A percentile compares a stretch with the other conserved stretches of the same genome.
phyloP scores from a whole-genome alignment of 2,797 vertebrate genomes.

The Syngnathus rostellatus region DNA sequence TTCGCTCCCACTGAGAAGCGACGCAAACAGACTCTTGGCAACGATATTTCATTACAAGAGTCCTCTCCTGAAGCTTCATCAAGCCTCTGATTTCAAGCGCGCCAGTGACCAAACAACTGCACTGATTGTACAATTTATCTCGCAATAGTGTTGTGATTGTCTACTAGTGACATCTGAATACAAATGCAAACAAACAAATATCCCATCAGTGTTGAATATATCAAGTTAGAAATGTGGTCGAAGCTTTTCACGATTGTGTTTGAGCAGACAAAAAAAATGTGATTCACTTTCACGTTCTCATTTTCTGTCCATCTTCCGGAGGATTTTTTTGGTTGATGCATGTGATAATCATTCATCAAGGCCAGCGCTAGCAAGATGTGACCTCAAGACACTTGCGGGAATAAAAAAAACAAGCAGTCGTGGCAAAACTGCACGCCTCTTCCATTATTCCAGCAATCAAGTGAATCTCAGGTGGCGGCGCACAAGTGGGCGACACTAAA shows the following conservation, averaged over 20 bases:
- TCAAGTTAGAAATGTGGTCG: not conserved
- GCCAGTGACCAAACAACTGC: constrained; percentile 18
- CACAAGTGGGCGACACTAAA: constrained; percentile 54
- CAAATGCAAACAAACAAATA: constrained; percentile 3
- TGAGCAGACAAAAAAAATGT: not conserved
- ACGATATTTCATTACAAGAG: constrained; percentile 11
- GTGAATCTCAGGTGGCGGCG: constrained; percentile 54
- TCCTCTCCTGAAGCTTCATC: constrained; percentile 20
- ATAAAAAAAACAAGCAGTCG: constrained; percentile 57
- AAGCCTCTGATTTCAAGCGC: constrained; percentile 28
- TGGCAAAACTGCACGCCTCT: constrained; percentile 24
- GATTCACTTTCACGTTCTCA: not conserved
- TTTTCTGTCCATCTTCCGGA: not conserved
- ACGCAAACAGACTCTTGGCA: constrained; percentile 12
- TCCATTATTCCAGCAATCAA: constrained; percentile 40
- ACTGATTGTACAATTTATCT: constrained; percentile 2
- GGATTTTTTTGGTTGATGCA: not conserved
- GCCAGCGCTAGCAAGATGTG: not conserved
- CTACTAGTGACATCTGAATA: not conserved
- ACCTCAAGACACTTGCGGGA: constrained; percentile 22
- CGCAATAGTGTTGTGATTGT: constrained; percentile 1
- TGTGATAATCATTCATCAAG: not conserved
- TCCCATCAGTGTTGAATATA: not conserved
- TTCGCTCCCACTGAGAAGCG: not conserved
- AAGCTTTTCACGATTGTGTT: not conserved